These are phyloP conservation scores for Brachylomia viminalis DNA, from an alignment of 2,888 invertebrate species.

Conservation along the genomic window DNA sequence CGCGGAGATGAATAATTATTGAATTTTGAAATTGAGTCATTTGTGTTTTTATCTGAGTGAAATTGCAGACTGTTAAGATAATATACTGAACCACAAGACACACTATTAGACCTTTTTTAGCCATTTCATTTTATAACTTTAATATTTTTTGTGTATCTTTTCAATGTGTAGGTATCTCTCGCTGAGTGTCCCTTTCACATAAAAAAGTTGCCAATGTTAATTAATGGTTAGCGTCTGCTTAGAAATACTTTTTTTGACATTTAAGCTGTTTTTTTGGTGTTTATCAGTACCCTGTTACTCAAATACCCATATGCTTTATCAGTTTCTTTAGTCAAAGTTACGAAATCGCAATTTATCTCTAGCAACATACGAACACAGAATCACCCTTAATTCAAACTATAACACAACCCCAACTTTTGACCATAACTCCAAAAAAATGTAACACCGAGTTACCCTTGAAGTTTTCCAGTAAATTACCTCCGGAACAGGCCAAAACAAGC, in stretches of 20 bases:
- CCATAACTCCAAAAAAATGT: constrained; percentile 61
- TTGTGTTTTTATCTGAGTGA: not conserved
- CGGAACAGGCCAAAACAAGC: constrained; percentile 62
- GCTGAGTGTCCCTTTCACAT: too few species aligned
- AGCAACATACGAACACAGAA: not conserved
- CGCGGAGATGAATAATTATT: constrained; percentile 32
- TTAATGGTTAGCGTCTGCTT: too few species aligned
- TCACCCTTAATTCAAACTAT: not conserved
- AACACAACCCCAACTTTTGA: constrained; percentile 32
- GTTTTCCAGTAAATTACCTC: constrained; percentile 72
- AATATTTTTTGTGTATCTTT: not conserved
- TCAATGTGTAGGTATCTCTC: not conserved
- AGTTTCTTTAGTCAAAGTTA: too few species aligned
- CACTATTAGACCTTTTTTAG: not conserved
- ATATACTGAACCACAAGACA: not conserved
- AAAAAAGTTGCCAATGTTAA: too few species aligned
- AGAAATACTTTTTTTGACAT: too few species aligned
- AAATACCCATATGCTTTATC: too few species aligned
- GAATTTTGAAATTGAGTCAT: constrained; percentile 13
- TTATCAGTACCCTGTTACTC: too few species aligned
- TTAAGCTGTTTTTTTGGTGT: too few species aligned
- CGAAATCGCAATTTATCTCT: too few species aligned
- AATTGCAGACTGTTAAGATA: not conserved
- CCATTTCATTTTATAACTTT: not conserved
- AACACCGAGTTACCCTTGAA: constrained; percentile 60